Evolutionary conservation across 2,113 vertebrate species (phyloP).

Genomic region (Boleophthalmus pectinirostris): DNA sequence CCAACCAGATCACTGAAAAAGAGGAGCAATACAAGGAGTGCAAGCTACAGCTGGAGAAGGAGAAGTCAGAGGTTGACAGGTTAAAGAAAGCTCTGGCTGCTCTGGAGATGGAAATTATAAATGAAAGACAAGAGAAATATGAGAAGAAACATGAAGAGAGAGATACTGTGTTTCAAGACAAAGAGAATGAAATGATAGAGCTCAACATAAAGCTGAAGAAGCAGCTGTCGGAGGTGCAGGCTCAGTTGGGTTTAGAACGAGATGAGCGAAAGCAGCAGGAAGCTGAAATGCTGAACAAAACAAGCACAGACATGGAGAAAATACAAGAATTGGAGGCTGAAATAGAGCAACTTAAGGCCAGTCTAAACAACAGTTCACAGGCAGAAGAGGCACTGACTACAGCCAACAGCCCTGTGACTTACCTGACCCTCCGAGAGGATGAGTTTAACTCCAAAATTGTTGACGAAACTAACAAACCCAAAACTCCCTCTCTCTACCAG

Average conservation of each 20-base stretch:
- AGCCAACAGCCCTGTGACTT: conserved; percentile 59
- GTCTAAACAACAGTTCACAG: conserved; percentile 9
- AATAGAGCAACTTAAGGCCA: conserved; percentile 58
- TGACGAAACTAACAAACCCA: conserved; percentile 40
- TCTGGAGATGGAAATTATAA: conserved; percentile 59
- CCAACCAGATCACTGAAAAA: conserved; percentile 53
- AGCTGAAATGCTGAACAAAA: conserved; percentile 40
- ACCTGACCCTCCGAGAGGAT: conserved; percentile 61
- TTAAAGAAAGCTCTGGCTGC: conserved; percentile 56
- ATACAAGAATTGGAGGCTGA: conserved; percentile 68
- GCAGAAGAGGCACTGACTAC: conserved; percentile 41
- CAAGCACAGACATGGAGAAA: conserved; percentile 33
- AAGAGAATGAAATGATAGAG: conserved; percentile 61
- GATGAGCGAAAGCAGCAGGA: conserved; percentile 60
- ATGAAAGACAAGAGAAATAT: conserved; percentile 32
- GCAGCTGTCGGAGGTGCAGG: conserved; percentile 62
- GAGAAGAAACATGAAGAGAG: conserved; percentile 27
- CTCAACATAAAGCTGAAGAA: conserved; percentile 70
- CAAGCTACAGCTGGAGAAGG: conserved; percentile 68
- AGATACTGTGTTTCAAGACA: conserved; percentile 36
- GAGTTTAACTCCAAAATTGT: conserved; percentile 54
- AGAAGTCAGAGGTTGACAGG: conserved; percentile 59
- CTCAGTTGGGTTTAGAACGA: conserved; percentile 67
- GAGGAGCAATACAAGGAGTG: conserved; percentile 63
- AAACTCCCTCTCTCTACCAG: conserved; percentile 61